Conservation (phyloP, 2,113 vertebrate species). For the Pyxicephalus adspersus region DNA sequence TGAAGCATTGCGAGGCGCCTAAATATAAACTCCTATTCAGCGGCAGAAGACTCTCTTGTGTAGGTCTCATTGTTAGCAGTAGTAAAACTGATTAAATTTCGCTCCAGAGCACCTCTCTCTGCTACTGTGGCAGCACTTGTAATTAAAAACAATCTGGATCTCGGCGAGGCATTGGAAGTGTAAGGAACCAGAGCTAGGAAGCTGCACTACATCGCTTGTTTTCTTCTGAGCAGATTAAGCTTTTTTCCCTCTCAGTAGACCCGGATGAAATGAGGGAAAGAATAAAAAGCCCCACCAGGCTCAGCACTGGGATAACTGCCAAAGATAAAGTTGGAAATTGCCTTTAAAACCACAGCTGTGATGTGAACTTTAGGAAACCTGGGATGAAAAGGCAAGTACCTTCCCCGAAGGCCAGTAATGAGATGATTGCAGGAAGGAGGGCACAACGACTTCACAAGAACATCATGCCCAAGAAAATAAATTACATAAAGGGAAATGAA, state of each 20-base stretch:
- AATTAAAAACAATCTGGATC: constrained; percentile 60
- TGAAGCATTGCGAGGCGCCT: neutral
- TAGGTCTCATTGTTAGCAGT: constrained; percentile 44
- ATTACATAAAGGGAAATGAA: too few relatives aligned
- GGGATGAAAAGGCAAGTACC: constrained; percentile 49
- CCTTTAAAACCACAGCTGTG: constrained; percentile 61
- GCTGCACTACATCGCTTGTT: constrained; percentile 57
- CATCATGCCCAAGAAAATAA: neutral
- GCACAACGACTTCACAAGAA: neutral
- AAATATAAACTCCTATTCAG: constrained; percentile 26
- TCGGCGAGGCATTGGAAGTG: constrained; percentile 52
- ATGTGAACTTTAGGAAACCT: constrained; percentile 58
- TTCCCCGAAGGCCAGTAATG: constrained; percentile 58
- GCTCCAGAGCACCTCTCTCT: constrained; percentile 57
- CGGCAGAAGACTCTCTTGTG: neutral
- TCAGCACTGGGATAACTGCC: constrained; percentile 62
- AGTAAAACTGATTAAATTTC: constrained; percentile 57
- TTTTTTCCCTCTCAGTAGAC: constrained; percentile 56
- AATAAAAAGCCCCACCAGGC: constrained; percentile 60
- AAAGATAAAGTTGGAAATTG: constrained; percentile 60
- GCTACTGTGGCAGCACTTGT: constrained; percentile 49
- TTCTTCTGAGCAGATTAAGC: constrained; percentile 60
- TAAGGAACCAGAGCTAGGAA: constrained; percentile 51
- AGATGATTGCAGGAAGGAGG: constrained; percentile 59
- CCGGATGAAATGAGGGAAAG: constrained; percentile 63